Evolutionary conservation across 1,140 invertebrate genomes (phyloP), one percentile per base, ranked within the genome.

Genomic region (Trypoxylus dichotomus): DNA sequence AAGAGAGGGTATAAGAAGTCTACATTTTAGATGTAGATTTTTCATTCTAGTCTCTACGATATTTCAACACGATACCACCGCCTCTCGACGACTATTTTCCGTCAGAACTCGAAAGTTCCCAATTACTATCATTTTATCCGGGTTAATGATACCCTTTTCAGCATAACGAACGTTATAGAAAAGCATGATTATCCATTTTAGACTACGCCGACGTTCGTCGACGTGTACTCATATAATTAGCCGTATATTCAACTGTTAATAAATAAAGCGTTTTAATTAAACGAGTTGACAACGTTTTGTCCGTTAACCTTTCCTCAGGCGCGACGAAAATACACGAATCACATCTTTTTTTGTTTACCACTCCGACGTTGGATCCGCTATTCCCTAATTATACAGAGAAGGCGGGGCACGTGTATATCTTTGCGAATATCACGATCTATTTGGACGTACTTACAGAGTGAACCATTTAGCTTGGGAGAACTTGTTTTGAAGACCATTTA

Each of bases 211-310:
- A 19, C 47, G 47, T 19, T 3, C 19, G 15, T 19, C 19, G 19
- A n/a, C 15, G 15, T 19, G 19, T 54, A 54, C 47, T n/a, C 47
- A n/a, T 54, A 54, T 54, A 54, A 54, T 54, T 54, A 54, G 47
- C 47, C 47, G 19, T 54, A 54, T n/a, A 54, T 54, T 54, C 47
- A 54, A 19, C n/a, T 19, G 6, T 15, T 54, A 54, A 54, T 54
- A n/a, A n/a, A n/a, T n/a, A 54, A 54, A 54, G 47, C 47, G 47
- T 54, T 54, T n/a, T 54, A 54, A 54, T 54, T 54, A 54, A 54
- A 54, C 19, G 47, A 15, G 47, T 54, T 54, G 47, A 54, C 47
- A 54, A 54, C 47, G 19, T 54, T 54, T 54, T 54, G 47, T 54
- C 19, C 47, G 47, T 54, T 54, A 54, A 54, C 47, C 47, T 54